Percentiles rank a stretch among this genome's conserved stretches.
Conservation (phyloP, 2,113 vertebrate species). For the Ramphastos sulfuratus region DNA sequence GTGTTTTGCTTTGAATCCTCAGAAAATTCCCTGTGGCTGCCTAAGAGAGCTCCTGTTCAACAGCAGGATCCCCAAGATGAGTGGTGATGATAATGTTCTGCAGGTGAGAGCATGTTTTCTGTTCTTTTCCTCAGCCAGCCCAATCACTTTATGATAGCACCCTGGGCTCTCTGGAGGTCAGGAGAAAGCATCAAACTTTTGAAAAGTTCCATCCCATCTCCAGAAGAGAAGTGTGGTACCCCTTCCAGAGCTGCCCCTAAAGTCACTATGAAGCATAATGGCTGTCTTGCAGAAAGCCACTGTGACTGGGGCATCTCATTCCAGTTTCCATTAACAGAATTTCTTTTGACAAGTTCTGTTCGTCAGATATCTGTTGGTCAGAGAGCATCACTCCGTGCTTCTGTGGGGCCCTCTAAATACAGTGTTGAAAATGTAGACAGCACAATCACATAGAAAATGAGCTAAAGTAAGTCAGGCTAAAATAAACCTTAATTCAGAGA, state of each 20-base stretch:
- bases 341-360: neutral
- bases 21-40: neutral
- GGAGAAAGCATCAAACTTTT: neutral
- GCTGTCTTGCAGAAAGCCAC: neutral
- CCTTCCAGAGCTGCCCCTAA: neutral
- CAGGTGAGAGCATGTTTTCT: neutral
- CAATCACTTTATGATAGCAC: neutral
- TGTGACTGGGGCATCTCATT: neutral
- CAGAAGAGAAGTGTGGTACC: neutral
- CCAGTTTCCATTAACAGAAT: neutral
- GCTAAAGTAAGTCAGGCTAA: neutral
- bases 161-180: neutral
- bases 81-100: neutral
- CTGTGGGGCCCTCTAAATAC: neutral
- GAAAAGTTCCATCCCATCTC: neutral
- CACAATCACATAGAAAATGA: neutral
- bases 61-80: neutral
- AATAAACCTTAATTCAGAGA: neutral
- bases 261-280: neutral
- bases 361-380: neutral
- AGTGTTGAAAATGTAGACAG: neutral
- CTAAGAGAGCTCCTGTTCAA: neutral
- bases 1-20: neutral
- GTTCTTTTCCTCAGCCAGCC: neutral
- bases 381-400: neutral